Evolutionary conservation across 2,113 vertebrate genomes (phyloP).

Genomic region (Plecotus auritus): DNA sequence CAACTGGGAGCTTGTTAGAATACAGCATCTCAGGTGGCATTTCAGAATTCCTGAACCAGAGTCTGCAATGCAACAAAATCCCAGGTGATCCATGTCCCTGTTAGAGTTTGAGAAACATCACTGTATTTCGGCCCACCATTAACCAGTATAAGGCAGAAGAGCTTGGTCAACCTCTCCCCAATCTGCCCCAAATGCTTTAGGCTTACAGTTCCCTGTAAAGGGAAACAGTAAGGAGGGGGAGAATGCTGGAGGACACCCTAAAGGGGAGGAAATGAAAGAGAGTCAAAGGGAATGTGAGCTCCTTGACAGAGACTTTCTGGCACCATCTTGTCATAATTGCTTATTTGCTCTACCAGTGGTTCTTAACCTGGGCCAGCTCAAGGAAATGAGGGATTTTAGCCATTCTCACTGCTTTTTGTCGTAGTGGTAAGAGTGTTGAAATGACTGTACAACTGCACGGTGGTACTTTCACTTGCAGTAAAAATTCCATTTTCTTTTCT

Average conservation of each 20-base stretch:
- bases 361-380: neutral
- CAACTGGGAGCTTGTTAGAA: neutral
- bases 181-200: neutral
- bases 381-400: neutral
- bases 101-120: neutral
- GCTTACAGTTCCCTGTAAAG: neutral
- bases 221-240: too few species aligned
- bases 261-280: too few species aligned
- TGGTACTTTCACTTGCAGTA: neutral
- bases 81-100: accelerated
- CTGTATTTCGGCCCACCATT: neutral
- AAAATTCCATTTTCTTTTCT: neutral
- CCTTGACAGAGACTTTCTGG: neutral
- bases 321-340: accelerated
- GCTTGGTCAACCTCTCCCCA: neutral
- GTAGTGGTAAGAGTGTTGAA: neutral
- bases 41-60: neutral
- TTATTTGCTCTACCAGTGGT: neutral
- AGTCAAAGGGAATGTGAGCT: neutral
- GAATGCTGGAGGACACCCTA: neutral
- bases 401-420: neutral
- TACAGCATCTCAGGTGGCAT: neutral
- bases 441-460: neutral
- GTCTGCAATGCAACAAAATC: neutral
- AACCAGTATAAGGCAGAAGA: neutral